A percentile compares a stretch with the other conserved stretches of the same genome.
These are phyloP conservation scores for Bucco capensis DNA, from an alignment of 2,113 vertebrate species.

Conservation along the genomic window DNA sequence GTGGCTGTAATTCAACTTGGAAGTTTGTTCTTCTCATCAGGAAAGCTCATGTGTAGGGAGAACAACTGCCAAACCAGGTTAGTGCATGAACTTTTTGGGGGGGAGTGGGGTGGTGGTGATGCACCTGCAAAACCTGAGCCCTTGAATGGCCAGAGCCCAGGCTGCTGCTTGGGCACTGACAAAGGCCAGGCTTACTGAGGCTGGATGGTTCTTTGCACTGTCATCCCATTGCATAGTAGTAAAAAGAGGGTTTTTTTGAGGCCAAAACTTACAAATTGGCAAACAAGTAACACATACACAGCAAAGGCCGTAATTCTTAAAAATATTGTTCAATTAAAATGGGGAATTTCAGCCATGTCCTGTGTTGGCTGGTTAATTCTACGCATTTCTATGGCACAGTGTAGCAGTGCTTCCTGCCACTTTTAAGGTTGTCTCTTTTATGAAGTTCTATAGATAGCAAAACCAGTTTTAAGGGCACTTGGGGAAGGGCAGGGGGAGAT, in stretches of 20 bases:
- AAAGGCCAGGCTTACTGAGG: rapidly evolving
- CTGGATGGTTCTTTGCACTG: not conserved
- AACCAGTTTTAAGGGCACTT: not conserved
- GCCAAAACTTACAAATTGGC: not conserved
- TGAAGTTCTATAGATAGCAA: not conserved
- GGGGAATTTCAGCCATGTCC: not conserved
- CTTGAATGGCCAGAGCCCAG: rapidly evolving
- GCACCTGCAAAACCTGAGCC: rapidly evolving
- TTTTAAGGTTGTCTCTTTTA: not conserved
- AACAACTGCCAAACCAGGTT: not conserved
- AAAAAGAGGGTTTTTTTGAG: not conserved
- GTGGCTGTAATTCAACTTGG: rapidly evolving
- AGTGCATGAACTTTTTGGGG: not conserved
- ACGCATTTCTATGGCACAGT: rapidly evolving
- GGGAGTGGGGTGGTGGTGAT: no score
- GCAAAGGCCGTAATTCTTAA: not conserved
- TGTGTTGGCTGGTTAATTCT: not conserved
- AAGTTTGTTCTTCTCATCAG: rapidly evolving
- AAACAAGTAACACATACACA: not conserved
- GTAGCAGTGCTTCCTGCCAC: not conserved
- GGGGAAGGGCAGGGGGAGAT: not conserved
- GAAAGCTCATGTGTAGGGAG: rapidly evolving
- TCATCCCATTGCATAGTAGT: not conserved
- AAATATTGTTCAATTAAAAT: slow-evolving; percentile 14
- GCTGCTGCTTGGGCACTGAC: not conserved